Percentiles rank a stretch among this genome's conserved stretches.
These are phyloP conservation scores for Tragelaphus buxtoni DNA, from an alignment of 2,113 vertebrate genomes.

Conservation along the genomic window DNA sequence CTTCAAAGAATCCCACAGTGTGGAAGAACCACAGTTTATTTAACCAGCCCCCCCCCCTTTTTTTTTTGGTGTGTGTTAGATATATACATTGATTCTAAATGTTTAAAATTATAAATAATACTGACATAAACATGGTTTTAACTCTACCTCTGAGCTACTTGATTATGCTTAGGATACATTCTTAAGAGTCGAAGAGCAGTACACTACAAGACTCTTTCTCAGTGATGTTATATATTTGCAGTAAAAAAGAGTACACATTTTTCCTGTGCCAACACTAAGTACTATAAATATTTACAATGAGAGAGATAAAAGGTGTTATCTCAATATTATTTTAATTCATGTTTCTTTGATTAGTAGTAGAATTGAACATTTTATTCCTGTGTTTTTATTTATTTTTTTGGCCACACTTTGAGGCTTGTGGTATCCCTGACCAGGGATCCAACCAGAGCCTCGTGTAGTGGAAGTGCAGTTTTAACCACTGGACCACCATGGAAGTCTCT, in stretches of 20 bases:
- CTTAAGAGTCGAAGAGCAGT: neutral
- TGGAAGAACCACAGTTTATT: neutral
- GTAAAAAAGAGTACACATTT: neutral
- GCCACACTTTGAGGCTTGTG: neutral
- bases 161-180: neutral
- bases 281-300: neutral
- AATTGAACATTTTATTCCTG: neutral
- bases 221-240: neutral
- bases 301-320: neutral
- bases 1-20: neutral
- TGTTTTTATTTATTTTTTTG: neutral
- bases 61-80: neutral
- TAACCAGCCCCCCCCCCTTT: neutral
- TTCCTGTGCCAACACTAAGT: neutral
- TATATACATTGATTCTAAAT: neutral
- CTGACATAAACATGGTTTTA: neutral
- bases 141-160: neutral
- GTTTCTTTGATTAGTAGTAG: neutral
- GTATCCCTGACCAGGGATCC: neutral
- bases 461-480: neutral
- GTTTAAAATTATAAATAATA: neutral
- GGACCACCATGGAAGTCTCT: neutral
- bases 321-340: neutral
- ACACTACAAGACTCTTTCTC: neutral
- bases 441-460: neutral